Base-by-base conservation (phyloP, 2,113 vertebrate genomes). In the Gymnobelideus leadbeateri region DNA sequence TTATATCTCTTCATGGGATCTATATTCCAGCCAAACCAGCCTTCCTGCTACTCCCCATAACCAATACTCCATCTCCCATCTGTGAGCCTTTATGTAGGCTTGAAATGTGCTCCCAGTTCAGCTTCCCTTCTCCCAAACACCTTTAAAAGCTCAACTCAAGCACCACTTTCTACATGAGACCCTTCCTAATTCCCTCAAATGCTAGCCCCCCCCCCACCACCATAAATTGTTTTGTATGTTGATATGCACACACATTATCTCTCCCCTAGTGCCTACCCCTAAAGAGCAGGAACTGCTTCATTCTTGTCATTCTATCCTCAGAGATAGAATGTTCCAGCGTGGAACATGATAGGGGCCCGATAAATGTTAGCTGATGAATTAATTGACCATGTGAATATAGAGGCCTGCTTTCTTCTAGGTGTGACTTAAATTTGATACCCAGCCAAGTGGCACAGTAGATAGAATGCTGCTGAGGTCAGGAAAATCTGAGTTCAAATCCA, bases 341-440 rank as follows among this genome's bases (percentile, higher is more conserved):
- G n/a, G 68, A 21, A 84, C 6, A 84, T 8, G 7, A 84, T 43
- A 84, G 16, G 2, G 19, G 19, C n/a, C n/a, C n/a, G 43, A 43
- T 84, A 43, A 84, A 43, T 84, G 68, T 43, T 84, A 23, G 31
- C 5, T 43, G 68, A 43, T 43, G 37, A 43, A 84, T 84, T 84
- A 84, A 84, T 8, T 84, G 68, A 84, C n/a, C 68, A 43, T 97
- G 94, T 94, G 94, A 93, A 97, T 90, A 94, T 96, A 2, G 6
- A 95, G 93, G 89, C 95, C 89, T 97, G 95, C 93, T 95, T 98
- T 96, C 96, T 96, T 92, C 95, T 96, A 97, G 90, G 93, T 97
- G 94, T 97, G 94, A 97, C 95, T 98, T 96, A 96, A 95, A 95
- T 97, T 97, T 97, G 95, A 93, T 52, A 46, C 91, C 91, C 89